Evolutionary conservation across 2,888 invertebrate genomes (phyloP).

Genomic region (Hirtodrosophila duncani): DNA sequence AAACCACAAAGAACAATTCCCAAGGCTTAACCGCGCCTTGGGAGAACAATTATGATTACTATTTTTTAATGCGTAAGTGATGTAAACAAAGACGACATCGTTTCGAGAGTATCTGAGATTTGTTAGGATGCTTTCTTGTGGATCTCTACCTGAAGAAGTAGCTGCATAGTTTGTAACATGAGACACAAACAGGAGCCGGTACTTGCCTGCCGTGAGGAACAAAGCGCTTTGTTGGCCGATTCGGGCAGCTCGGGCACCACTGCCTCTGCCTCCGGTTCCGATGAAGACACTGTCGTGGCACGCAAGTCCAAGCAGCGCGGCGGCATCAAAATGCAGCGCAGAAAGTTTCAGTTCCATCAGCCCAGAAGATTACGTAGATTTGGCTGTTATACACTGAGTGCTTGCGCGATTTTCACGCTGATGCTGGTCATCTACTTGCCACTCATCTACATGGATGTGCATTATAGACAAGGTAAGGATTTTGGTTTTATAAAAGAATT

Average conservation of each 20-base stretch:
- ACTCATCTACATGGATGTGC: conserved; percentile 63
- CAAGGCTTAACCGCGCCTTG: too few species aligned
- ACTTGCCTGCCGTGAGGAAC: conserved; percentile 29
- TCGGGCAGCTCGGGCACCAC: conserved; percentile 3
- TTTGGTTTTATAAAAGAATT: background rate
- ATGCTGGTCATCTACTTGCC: conserved; percentile 68
- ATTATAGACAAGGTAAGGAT: conserved; percentile 68
- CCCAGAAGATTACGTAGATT: conserved; percentile 63
- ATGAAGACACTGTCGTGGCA: conserved; percentile 4
- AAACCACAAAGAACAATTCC: too few species aligned
- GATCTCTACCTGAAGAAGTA: too few species aligned
- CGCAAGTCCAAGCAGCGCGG: conserved; percentile 14
- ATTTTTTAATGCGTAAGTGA: too few species aligned
- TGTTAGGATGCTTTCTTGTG: too few species aligned
- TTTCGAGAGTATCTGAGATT: too few species aligned
- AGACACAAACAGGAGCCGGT: background rate
- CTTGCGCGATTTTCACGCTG: conserved; percentile 48
- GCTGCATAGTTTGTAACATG: too few species aligned
- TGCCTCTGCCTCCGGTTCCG: conserved; percentile 11
- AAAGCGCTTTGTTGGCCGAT: conserved; percentile 28
- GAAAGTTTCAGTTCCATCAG: conserved; percentile 45
- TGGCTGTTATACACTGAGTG: conserved; percentile 50
- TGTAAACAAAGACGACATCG: too few species aligned
- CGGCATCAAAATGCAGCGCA: conserved; percentile 12
- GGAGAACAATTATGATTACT: too few species aligned